Evolutionary conservation across 1,140 invertebrate genomes (phyloP).

Genomic region (Bombus difficillimus): DNA sequence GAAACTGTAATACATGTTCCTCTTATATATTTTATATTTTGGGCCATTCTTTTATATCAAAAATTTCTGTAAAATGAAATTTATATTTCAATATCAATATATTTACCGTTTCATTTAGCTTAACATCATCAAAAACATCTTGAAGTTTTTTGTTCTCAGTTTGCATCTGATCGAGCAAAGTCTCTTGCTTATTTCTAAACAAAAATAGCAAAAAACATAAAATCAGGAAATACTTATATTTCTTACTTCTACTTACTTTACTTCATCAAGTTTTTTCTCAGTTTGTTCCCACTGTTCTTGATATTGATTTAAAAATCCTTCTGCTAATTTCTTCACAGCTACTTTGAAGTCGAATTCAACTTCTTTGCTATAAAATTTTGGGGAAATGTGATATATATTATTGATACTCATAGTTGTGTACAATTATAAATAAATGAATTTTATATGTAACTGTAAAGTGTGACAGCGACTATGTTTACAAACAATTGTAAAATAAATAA

Average conservation of each 20-base stretch:
- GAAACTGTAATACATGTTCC: conserved; percentile 65
- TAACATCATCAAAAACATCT: conserved; percentile 73
- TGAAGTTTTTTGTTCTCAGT: conserved; percentile 78
- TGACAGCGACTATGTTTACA: background rate
- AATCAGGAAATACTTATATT: conserved; percentile 19
- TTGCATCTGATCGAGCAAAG: conserved; percentile 75
- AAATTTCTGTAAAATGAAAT: conserved; percentile 8
- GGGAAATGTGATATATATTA: conserved; percentile 26
- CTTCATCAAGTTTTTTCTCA: conserved; percentile 76
- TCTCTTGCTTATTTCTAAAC: conserved; percentile 77
- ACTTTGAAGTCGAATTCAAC: conserved; percentile 67
- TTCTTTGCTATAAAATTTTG: conserved; percentile 61
- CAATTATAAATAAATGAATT: background rate
- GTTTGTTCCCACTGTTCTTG: conserved; percentile 74
- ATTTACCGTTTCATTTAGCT: conserved; percentile 78
- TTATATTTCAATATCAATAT: conserved; percentile 7
- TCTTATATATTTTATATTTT: background rate
- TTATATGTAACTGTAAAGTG: background rate
- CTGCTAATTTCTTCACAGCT: conserved; percentile 70
- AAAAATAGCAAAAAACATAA: conserved; percentile 34
- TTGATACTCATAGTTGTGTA: background rate
- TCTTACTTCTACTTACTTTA: conserved; percentile 72
- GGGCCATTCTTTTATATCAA: background rate
- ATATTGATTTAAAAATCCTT: conserved; percentile 76
- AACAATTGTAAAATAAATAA: conserved; percentile 7